Evolutionary conservation across 2,113 vertebrate species (phyloP).

Genomic region (Microcebus murinus): DNA sequence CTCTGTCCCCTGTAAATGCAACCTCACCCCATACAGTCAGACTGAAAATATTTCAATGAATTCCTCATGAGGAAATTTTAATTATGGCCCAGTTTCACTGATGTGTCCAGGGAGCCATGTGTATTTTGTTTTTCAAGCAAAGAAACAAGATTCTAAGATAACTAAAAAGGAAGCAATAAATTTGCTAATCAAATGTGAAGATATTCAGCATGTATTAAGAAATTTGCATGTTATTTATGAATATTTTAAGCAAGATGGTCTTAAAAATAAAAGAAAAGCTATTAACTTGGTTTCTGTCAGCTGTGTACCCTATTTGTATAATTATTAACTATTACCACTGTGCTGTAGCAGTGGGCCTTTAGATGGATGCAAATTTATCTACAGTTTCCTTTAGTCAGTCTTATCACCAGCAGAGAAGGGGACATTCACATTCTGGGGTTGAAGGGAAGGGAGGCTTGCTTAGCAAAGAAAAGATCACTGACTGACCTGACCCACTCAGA

Average conservation of each 20-base stretch:
- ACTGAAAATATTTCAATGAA: slow-evolving; percentile 14
- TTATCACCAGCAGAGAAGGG: neutral
- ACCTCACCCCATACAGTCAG: neutral
- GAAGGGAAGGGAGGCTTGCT: neutral
- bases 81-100: neutral
- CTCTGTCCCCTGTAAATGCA: neutral
- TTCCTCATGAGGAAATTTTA: slow-evolving; percentile 23
- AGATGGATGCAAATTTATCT: neutral
- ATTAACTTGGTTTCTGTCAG: neutral
- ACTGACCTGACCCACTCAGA: neutral
- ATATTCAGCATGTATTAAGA: neutral
- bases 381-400: neutral
- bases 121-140: neutral
- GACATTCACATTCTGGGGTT: neutral
- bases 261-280: neutral
- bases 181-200: slow-evolving; percentile 10
- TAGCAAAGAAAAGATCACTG: neutral
- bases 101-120: neutral
- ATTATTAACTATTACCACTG: neutral
- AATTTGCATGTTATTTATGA: neutral
- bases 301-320: neutral
- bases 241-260: neutral
- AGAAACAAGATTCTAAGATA: neutral
- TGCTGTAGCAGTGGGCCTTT: neutral
- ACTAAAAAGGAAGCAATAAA: neutral